Evolutionary conservation across 2,113 vertebrate species (phyloP).

Genomic region (Silurus asotus): DNA sequence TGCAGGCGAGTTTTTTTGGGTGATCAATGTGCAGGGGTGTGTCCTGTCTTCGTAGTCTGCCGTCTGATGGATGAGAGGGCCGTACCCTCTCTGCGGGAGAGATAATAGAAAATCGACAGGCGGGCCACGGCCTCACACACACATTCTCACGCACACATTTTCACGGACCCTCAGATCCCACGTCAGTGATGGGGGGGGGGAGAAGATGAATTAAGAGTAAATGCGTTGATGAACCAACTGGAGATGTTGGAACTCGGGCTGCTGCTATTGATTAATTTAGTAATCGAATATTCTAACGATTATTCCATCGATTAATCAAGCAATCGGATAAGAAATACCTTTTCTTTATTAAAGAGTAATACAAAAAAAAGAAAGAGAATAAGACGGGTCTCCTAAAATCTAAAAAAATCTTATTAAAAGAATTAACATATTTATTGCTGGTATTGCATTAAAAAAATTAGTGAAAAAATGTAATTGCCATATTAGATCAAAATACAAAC

Average conservation of each 20-base stretch:
- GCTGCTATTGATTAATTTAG: no score
- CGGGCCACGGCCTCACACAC: conserved; percentile 64
- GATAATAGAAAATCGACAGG: conserved; percentile 84
- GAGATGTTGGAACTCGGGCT: conserved; percentile 62
- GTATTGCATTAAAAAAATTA: no score
- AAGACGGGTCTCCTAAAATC: no score
- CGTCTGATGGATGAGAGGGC: conserved; percentile 76
- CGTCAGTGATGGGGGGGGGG: conserved; percentile 70
- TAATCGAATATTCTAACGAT: no score
- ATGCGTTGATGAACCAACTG: conserved; percentile 52
- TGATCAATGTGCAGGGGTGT: conserved; percentile 46
- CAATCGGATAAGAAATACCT: no score
- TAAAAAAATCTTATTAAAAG: no score
- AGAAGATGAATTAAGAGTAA: conserved; percentile 66
- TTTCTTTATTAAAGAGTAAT: no score
- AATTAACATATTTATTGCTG: no score
- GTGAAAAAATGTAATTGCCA: no score
- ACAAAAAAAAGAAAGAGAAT: no score
- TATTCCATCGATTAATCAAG: no score
- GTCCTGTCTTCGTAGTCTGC: conserved; percentile 59
- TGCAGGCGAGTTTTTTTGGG: conserved; percentile 34
- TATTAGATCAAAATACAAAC: no score
- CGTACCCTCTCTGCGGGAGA: conserved; percentile 71
- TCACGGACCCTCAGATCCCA: neutral
- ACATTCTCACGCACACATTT: neutral